Conservation (phyloP, 2,113 vertebrate genomes). For the Gallinago media region DNA sequence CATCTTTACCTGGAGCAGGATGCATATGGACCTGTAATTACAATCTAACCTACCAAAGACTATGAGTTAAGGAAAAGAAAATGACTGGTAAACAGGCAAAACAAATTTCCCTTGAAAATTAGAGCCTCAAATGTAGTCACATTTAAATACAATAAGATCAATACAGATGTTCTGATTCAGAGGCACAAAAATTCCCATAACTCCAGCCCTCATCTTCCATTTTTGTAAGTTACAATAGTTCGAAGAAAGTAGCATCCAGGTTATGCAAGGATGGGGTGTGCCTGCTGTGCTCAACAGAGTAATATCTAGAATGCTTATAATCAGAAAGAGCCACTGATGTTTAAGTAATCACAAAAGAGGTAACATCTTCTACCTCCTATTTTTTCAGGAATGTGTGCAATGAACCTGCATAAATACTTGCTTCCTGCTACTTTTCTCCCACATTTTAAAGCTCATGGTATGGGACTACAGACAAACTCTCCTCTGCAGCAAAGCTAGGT, state of each 20-base stretch:
- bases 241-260: not conserved
- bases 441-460: not conserved
- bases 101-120: not conserved
- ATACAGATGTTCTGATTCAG: not conserved
- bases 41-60: not conserved
- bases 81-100: not conserved
- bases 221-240: not conserved
- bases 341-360: not conserved
- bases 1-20: not conserved
- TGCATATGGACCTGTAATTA: not conserved
- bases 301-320: not conserved
- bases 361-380: not conserved
- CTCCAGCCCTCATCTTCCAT: not conserved
- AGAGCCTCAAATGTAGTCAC: not conserved
- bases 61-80: not conserved
- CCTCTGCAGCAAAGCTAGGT: rapidly evolving
- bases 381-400: not conserved
- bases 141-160: not conserved
- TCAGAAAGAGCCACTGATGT: not conserved
- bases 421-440: not conserved
- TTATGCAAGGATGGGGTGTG: not conserved
- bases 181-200: not conserved
- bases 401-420: not conserved
- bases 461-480: not conserved
- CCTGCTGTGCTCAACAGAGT: not conserved